These are phyloP conservation scores for Ceratina calcarata DNA, from an alignment of 1,140 invertebrate genomes.

Conservation along the genomic window DNA sequence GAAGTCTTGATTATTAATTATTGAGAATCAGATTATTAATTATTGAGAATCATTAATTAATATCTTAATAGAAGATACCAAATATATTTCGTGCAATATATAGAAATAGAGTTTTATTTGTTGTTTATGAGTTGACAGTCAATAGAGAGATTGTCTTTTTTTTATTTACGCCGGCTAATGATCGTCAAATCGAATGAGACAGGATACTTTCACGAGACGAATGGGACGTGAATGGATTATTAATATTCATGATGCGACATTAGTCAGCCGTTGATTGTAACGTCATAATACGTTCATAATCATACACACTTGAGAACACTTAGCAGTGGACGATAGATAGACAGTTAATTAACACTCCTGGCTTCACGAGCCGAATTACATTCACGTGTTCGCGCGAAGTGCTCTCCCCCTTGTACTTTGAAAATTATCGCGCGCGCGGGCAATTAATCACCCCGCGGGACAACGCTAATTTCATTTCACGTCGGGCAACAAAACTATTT, in stretches of 20 bases:
- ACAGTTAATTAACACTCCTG: constrained; percentile 44
- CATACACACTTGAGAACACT: constrained; percentile 41
- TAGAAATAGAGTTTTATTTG: too few species aligned
- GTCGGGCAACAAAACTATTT: neutral
- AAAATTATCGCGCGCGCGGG: neutral
- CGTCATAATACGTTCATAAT: constrained; percentile 35
- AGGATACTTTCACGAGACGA: neutral
- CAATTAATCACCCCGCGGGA: neutral
- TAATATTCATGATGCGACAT: constrained; percentile 22
- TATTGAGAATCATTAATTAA: too few species aligned
- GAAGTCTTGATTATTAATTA: neutral
- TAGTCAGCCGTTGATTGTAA: constrained; percentile 21
- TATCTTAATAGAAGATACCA: too few species aligned
- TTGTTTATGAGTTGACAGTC: too few species aligned
- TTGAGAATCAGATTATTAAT: too few species aligned
- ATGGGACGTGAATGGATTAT: constrained; percentile 15
- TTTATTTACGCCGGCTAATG: neutral
- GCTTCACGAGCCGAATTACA: neutral
- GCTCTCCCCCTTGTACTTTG: neutral
- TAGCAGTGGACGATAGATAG: constrained; percentile 41
- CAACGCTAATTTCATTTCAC: neutral
- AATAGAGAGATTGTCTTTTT: too few species aligned
- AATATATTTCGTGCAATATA: too few species aligned
- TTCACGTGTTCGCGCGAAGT: neutral
- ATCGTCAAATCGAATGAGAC: neutral